These are phyloP conservation scores for Sialis lutaria DNA, from an alignment of 2,888 invertebrate genomes.

Conservation along the genomic window DNA sequence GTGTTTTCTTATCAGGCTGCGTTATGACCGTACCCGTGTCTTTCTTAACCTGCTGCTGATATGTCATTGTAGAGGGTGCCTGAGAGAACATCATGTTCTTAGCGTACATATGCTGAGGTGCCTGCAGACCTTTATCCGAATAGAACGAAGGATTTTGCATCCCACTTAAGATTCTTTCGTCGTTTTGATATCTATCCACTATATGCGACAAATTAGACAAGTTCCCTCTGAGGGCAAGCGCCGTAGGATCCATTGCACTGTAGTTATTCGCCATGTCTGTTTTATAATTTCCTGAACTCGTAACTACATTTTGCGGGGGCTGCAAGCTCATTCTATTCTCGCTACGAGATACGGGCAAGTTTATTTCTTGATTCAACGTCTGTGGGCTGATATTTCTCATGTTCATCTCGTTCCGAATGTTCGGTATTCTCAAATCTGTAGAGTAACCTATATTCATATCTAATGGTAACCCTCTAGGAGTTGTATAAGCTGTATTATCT, in stretches of 20 bases:
- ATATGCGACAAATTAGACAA: constrained; percentile 40
- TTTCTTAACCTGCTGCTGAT: constrained; percentile 1
- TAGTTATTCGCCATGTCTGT: neutral
- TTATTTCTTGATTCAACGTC: neutral
- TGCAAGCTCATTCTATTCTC: neutral
- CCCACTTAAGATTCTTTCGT: constrained; percentile 34
- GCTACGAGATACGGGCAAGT: neutral
- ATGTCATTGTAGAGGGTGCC: constrained; percentile 7
- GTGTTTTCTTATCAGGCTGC: constrained; percentile 8
- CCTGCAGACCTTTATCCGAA: constrained; percentile 19
- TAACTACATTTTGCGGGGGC: neutral
- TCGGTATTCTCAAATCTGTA: constrained; percentile 2
- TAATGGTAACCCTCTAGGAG: neutral
- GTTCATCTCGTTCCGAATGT: neutral
- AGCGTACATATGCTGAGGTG: constrained; percentile 19
- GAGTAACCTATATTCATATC: constrained; percentile 1
- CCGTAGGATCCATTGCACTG: constrained; percentile 8
- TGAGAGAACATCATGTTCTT: constrained; percentile 23
- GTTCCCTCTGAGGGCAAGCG: constrained; percentile 27
- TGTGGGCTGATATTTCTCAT: neutral
- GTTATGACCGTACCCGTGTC: constrained; percentile 8
- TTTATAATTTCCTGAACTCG: neutral
- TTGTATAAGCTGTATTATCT: neutral
- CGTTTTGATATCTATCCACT: constrained; percentile 36
- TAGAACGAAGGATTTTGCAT: constrained; percentile 29